Conservation (phyloP, 2,113 vertebrate species). For the Cairina moschata region DNA sequence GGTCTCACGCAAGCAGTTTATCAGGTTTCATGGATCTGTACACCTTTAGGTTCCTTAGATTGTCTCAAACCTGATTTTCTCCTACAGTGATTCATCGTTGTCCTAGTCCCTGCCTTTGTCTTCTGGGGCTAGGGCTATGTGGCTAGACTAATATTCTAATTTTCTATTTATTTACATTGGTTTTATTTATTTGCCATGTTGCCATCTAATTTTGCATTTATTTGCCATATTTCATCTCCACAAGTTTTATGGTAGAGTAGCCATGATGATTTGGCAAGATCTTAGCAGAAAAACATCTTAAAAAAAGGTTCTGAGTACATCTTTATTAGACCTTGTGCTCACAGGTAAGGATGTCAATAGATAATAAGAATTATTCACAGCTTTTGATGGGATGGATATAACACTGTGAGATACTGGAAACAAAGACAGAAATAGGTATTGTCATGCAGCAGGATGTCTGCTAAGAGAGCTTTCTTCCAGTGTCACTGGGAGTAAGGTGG, state of each 20-base stretch:
- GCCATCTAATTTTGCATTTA: neutral
- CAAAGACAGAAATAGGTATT: neutral
- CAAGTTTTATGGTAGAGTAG: neutral
- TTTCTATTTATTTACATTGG: too few species aligned
- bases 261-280: neutral
- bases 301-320: neutral
- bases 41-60: too few species aligned
- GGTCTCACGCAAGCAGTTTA: too few species aligned
- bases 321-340: neutral
- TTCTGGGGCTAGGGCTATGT: too few species aligned
- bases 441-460: neutral
- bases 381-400: neutral
- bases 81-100: too few species aligned
- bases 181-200: too few species aligned
- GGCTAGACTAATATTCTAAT: too few species aligned
- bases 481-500: constrained; percentile 4
- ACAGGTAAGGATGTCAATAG: neutral
- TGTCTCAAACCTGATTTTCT: too few species aligned
- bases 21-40: too few species aligned
- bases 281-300: neutral
- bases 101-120: too few species aligned
- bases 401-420: neutral
- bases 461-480: constrained; percentile 4
- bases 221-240: neutral
- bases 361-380: neutral